Evolutionary conservation across 2,888 invertebrate genomes (phyloP), one percentile per base, ranked within the genome.

Genomic region (Athalia cordata): DNA sequence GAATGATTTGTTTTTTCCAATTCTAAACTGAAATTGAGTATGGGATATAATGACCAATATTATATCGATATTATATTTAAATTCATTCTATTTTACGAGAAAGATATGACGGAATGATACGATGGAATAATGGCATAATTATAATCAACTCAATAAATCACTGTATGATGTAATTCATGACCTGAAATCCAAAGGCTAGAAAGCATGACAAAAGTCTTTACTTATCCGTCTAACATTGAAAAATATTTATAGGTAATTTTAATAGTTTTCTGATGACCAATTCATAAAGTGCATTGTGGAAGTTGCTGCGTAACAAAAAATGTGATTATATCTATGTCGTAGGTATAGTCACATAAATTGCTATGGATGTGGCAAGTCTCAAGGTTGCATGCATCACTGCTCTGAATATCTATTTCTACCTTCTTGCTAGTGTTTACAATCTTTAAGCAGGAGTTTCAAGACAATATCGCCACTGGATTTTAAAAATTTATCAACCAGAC

Each of bases 311-410:
- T 52, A 13, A 47, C 15, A 8, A 68, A 57, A 72, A 64, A 64
- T 50, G 15, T 64, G 64, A 67, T 67, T 67, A 50, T 64, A 64
- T 43, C 11, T n/a, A 75, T 75, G 50, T 50, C 5, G 50, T 43
- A 61, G 43, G 43, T 75, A 75, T n/a, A 61, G 62, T 59, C 29
- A 75, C 50, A 43, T 75, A 43, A n/a, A 49, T 75, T 75, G 8
- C 50, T 62, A 62, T 52, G 50, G 50, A 75, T 62, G 75, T 50
- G 29, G 29, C 50, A 62, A 49, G 52, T 64, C 50, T 75, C 75
- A 75, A 75, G 75, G 75, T 52, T 29, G 64, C 62, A 62, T 43
- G 75, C 72, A 75, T 64, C 72, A 47, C 59, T 72, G 72, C 72
- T 59, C 59, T 72, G 72, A 45, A 59, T 72, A 72, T 72, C 59